These are phyloP conservation scores for Coelinius sp. DNA, from an alignment of 2,888 invertebrate species.

Conservation along the genomic window DNA sequence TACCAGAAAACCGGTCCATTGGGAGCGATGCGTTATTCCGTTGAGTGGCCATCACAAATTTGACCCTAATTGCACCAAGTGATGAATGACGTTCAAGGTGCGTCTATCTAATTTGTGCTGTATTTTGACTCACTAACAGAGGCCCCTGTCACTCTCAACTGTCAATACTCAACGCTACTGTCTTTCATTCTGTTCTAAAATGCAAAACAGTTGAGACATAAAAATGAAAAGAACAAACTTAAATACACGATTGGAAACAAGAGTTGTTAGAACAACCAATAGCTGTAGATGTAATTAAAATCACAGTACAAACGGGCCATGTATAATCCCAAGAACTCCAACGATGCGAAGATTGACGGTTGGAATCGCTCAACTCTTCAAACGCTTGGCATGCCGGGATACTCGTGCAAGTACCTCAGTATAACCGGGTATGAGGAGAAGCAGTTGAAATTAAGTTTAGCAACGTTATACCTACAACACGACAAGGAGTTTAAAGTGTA, in stretches of 20 bases:
- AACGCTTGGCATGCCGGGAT: constrained; percentile 14
- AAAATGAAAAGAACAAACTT: neutral
- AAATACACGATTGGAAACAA: neutral
- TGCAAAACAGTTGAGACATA: neutral
- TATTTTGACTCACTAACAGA: constrained; percentile 1
- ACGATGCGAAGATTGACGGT: constrained; percentile 20
- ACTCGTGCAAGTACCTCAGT: neutral
- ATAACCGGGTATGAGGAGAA: neutral
- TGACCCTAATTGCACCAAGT: constrained; percentile 63
- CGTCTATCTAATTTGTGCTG: neutral
- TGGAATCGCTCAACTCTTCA: constrained; percentile 1
- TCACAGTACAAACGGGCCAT: neutral
- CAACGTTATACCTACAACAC: constrained; percentile 16
- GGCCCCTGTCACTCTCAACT: neutral
- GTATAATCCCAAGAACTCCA: constrained; percentile 15
- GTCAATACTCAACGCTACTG: neutral
- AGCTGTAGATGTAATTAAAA: constrained; percentile 13
- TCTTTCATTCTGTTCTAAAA: neutral
- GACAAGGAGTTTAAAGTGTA: constrained; percentile 30
- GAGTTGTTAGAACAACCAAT: too few species aligned
- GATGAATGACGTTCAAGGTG: constrained; percentile 56
- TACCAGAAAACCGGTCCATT: constrained; percentile 44
- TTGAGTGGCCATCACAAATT: constrained; percentile 66
- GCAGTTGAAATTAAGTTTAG: constrained; percentile 33
- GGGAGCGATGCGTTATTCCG: constrained; percentile 60